Evolutionary conservation across 2,113 vertebrate genomes (phyloP).

Genomic region (Platysteira castanea): DNA sequence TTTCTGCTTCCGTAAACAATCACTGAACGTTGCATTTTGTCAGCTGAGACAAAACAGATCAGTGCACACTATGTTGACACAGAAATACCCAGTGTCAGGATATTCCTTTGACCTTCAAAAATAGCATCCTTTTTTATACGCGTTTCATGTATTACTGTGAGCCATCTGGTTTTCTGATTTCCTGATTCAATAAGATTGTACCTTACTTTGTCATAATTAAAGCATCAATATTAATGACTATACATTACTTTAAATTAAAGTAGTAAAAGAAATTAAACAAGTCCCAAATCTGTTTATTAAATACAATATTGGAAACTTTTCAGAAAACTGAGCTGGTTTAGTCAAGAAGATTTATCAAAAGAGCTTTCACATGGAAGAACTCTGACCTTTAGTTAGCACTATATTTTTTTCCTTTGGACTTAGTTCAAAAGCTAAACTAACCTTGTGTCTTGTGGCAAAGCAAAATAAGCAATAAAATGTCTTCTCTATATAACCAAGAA

Average conservation of each 20-base stretch:
- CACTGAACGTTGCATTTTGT: neutral
- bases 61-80: rapidly evolving
- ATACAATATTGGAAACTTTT: neutral
- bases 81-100: neutral
- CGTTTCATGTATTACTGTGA: neutral
- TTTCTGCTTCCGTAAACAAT: neutral
- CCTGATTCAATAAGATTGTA: neutral
- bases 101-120: neutral
- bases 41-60: neutral
- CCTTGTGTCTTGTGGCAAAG: neutral
- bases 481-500: neutral
- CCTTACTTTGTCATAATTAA: neutral
- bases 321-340: neutral
- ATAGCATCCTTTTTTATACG: neutral
- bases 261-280: neutral
- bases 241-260: neutral
- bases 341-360: neutral
- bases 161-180: neutral
- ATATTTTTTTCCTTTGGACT: neutral
- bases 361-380: neutral
- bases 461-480: neutral
- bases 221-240: neutral
- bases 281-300: neutral
- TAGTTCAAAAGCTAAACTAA: slow-evolving; percentile 7
- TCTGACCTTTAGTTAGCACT: neutral